Conservation (phyloP, 1,140 invertebrate species). For the Odontomachus brunneus region DNA sequence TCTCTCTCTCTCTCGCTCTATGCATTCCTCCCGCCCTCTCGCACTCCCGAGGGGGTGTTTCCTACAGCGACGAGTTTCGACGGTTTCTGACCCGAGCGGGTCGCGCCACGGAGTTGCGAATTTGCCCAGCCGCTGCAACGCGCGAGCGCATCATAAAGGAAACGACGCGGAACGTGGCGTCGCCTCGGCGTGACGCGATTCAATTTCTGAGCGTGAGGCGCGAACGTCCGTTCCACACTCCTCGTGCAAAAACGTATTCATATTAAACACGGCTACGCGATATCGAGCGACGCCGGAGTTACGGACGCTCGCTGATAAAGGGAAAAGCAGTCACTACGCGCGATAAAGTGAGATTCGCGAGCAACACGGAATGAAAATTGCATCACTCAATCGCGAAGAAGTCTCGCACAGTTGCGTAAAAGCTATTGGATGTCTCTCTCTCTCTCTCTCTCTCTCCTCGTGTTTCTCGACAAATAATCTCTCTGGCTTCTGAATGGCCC, state of each 20-base stretch:
- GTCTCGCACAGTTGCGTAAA: too few species aligned
- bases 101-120: conserved; percentile 61
- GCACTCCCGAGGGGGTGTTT: conserved; percentile 38
- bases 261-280: not conserved
- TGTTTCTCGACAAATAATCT: too few species aligned
- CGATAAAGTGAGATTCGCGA: too few species aligned
- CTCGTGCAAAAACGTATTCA: not conserved
- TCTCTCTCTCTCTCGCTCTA: not conserved
- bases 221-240: too few species aligned
- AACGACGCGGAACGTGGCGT: conserved; percentile 20
- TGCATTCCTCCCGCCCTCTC: not conserved
- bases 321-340: too few species aligned
- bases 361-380: too few species aligned
- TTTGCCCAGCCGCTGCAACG: conserved; percentile 19
- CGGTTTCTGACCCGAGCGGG: conserved; percentile 16
- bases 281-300: not conserved
- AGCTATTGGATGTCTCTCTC: too few species aligned
- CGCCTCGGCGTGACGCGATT: conserved; percentile 10
- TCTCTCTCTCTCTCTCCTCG: too few species aligned
- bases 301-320: too few species aligned
- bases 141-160: conserved; percentile 54
- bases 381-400: too few species aligned
- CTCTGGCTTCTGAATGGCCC: too few species aligned
- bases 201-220: not conserved
- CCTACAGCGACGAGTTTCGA: conserved; percentile 19